A percentile compares a stretch with the other conserved stretches of the same genome.
Evolutionary conservation across 35 echinoderm and acorn worm species (phyloP).

Genomic region (Apostichopus californicus): DNA sequence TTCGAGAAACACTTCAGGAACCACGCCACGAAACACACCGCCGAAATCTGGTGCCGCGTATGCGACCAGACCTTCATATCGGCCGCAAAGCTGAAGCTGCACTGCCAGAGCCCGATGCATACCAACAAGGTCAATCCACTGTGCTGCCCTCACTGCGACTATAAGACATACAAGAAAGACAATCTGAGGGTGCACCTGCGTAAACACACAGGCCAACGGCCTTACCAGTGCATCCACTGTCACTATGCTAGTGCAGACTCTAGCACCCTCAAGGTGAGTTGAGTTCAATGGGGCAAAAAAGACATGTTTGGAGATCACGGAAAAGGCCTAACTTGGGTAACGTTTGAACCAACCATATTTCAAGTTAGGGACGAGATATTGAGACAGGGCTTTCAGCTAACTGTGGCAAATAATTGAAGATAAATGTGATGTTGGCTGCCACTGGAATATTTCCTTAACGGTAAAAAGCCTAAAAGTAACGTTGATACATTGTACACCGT

Average conservation of each 20-base stretch:
- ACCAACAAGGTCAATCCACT: slow-evolving; percentile 80
- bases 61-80: slow-evolving; percentile 81
- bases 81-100: slow-evolving; percentile 55
- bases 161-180: slow-evolving; percentile 91
- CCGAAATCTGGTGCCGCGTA: slow-evolving; percentile 69
- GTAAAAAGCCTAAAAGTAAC: no score
- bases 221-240: slow-evolving; percentile 89
- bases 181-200: slow-evolving; percentile 93
- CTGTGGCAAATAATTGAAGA: no score
- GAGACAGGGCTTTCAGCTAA: no score
- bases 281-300: not conserved
- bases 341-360: no score
- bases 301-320: no score
- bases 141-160: slow-evolving; percentile 84
- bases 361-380: no score
- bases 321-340: no score
- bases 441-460: no score
- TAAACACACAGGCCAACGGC: slow-evolving; percentile 87
- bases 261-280: slow-evolving; percentile 85
- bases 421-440: no score
- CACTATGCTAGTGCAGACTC: slow-evolving; percentile 91
- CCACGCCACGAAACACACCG: slow-evolving; percentile 73
- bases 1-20: slow-evolving; percentile 72
- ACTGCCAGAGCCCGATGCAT: slow-evolving; percentile 83
- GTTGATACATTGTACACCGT: no score